Evolutionary conservation across 1,140 invertebrate genomes (phyloP).

Genomic region (Trichonephila clavata): DNA sequence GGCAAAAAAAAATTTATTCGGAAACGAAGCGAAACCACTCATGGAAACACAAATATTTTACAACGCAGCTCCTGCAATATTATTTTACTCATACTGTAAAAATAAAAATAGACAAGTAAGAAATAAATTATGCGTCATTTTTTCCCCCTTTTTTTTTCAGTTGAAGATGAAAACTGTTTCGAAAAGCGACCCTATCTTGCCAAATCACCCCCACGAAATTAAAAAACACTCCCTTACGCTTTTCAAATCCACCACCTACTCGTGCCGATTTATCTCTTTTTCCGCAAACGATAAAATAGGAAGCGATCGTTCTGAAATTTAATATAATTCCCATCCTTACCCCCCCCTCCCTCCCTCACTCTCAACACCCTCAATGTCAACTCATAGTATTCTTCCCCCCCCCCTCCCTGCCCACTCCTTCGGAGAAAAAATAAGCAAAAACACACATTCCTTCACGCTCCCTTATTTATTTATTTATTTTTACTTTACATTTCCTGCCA

Average conservation of each 20-base stretch:
- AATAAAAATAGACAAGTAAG: not conserved
- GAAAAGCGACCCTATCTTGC: no score
- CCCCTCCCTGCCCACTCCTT: not conserved
- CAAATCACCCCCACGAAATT: not conserved
- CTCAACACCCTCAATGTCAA: not conserved
- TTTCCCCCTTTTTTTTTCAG: not conserved
- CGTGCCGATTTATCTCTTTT: not conserved
- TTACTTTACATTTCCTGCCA: slow-evolving; percentile 16
- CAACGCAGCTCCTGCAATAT: no score
- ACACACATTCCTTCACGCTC: not conserved
- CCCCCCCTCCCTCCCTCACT: not conserved
- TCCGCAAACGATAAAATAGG: not conserved
- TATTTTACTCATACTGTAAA: no score
- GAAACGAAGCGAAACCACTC: no score
- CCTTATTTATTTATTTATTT: not conserved
- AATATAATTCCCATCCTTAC: not conserved
- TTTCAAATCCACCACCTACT: not conserved
- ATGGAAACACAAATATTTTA: no score
- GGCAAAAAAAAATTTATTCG: no score
- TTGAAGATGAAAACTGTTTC: not conserved
- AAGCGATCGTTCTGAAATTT: not conserved
- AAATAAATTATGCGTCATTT: not conserved
- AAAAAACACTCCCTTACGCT: not conserved
- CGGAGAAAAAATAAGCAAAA: not conserved
- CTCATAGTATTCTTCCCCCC: not conserved